Base-by-base conservation (phyloP, 2,113 vertebrate genomes). In the Epinephelus lanceolatus region DNA sequence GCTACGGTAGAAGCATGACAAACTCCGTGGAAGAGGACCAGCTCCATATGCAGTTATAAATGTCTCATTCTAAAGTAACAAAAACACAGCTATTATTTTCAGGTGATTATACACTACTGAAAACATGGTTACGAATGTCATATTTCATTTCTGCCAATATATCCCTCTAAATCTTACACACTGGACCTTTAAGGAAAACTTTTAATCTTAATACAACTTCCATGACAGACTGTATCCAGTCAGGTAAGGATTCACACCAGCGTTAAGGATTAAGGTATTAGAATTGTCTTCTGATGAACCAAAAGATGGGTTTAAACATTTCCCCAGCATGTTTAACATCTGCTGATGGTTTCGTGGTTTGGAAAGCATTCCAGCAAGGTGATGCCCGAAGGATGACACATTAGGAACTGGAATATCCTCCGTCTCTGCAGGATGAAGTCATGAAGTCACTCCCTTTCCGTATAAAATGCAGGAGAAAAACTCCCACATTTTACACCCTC, bases 371-470 rank as follows among this genome's bases (percentile, higher is more conserved):
- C 89, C 87, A 78, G 70, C 82, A 80, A 92, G 87, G 89, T 91
- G 89, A 91, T 84, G 53, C 77, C 90, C 23, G 6, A 51, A 88
- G 74, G 86, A 88, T 87, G 89, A 90, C 81, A 84, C 84, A 88
- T 12, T 27, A 53, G 70, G 49, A 92, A 79, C 80, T 57, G 53
- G 66, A 80, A 80, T 76, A 86, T 71, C 70, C 60, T 81, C 83
- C 10, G 23, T 89, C 76, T 86, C 76, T 88, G 27, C 18, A 52
- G 60, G 65, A 90, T 84, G 71, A 87, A 68, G 80, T 91, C 87
- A 89, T 90, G 33, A 87, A 72, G 66, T 70, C 65, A 51, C 59
- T 70, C 67, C 49, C 45, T 76, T 59, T 74, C 3, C 14, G 10
- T 62, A 27, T 62, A 15, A 69, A 69, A 53, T 33, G 18, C 8